A percentile compares a stretch with the other conserved stretches of the same genome.
phyloP scores from a whole-genome alignment of 2,888 invertebrate species.

The Tineola bisselliella region DNA sequence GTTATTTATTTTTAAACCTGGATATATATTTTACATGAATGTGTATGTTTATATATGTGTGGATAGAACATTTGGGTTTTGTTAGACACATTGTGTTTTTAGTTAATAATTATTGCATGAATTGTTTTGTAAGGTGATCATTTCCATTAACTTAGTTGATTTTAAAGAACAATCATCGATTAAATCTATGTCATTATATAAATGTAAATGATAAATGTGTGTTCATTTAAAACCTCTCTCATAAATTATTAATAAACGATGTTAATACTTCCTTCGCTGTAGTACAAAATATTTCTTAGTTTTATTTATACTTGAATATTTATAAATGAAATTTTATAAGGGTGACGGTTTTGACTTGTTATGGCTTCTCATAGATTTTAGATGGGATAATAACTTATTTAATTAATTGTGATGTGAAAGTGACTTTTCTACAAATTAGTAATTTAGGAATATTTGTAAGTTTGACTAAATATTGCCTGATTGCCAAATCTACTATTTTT shows the following conservation, averaged over 20 bases:
- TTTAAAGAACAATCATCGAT: conserved; percentile 16
- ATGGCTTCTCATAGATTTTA: background rate
- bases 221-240: no score
- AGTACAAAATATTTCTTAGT: no score
- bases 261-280: no score
- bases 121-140: conserved; percentile 19
- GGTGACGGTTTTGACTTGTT: no score
- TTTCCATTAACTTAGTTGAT: conserved; percentile 19
- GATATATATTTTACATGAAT: no score
- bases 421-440: background rate
- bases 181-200: background rate
- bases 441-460: background rate
- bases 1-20: conserved; percentile 11
- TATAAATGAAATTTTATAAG: no score
- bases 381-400: background rate
- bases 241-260: no score
- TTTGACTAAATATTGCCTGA: background rate
- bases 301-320: no score
- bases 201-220: no score
- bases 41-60: no score
- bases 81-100: background rate
- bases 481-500: background rate
- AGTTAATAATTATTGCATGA: background rate
- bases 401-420: background rate
- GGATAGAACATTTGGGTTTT: conserved; percentile 15